Conservation (phyloP, 64 coral and sea anemone species). For the Acropora tenuis region DNA sequence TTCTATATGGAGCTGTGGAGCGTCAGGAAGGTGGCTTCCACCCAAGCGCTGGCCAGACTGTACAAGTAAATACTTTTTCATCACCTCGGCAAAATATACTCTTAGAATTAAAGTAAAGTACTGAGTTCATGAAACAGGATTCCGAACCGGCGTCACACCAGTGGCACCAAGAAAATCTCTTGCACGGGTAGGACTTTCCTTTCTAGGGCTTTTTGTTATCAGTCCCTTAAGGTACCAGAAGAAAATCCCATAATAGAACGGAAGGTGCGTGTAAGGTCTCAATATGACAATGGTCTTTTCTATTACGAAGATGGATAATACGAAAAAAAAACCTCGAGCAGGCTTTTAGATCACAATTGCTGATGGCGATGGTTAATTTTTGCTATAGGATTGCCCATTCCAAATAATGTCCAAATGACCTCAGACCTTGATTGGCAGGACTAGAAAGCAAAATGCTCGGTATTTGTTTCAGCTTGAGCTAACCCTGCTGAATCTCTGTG, state of each 20-base stretch:
- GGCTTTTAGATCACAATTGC: not conserved
- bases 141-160: not conserved
- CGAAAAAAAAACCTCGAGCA: not conserved
- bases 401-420: not conserved
- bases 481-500: not conserved
- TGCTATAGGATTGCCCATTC: not conserved
- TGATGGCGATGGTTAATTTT: not conserved
- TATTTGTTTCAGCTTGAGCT: no score
- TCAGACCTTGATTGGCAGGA: constrained; percentile 7
- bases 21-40: constrained; percentile 34
- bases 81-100: not conserved
- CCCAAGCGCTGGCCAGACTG: constrained; percentile 45
- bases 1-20: constrained; percentile 43
- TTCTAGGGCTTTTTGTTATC: not conserved
- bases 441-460: not conserved
- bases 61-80: constrained; percentile 26
- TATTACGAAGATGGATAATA: not conserved
- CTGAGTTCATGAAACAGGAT: not conserved
- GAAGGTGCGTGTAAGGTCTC: not conserved
- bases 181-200: no score
- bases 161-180: not conserved
- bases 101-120: not conserved
- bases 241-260: not conserved
- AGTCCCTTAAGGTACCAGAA: not conserved
- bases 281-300: not conserved